A percentile compares a stretch with the other conserved stretches of the same genome.
phyloP scores from a whole-genome alignment of 1,140 invertebrate genomes.

The Neoseiulus cucumeris region DNA sequence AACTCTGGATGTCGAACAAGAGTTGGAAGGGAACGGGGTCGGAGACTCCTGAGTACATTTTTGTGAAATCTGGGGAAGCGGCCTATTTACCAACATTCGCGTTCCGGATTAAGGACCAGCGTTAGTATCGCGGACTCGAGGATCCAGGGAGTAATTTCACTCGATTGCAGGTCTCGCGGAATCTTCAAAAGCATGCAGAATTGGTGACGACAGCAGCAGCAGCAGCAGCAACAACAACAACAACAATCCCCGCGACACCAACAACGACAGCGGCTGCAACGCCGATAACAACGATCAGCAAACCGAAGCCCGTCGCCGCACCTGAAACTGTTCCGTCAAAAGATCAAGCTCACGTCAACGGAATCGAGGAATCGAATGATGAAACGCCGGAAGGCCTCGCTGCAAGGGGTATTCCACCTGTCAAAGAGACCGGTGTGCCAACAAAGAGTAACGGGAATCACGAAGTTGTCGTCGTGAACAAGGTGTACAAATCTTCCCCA shows the following conservation, averaged over 20 bases:
- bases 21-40: no score
- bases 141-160: no score
- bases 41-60: no score
- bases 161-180: conserved; percentile 13
- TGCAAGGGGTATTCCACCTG: background rate
- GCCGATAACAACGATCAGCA: conserved; percentile 24
- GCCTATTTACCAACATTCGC: no score
- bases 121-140: no score
- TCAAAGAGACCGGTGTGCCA: background rate
- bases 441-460: conserved; percentile 13
- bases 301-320: background rate
- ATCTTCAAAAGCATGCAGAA: conserved; percentile 19
- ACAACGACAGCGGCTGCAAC: conserved; percentile 21
- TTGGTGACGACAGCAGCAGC: conserved; percentile 15
- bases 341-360: conserved; percentile 26
- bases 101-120: no score
- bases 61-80: no score
- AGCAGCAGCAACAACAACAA: conserved; percentile 12
- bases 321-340: no score
- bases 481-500: conserved; percentile 18
- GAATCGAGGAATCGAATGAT: conserved; percentile 16
- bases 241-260: conserved; percentile 13
- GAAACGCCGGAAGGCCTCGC: background rate
- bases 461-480: conserved; percentile 6
- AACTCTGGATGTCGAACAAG: no score